phyloP scores from a whole-genome alignment of 64 coral and sea anemone genomes.

The Actinia tenebrosa region DNA sequence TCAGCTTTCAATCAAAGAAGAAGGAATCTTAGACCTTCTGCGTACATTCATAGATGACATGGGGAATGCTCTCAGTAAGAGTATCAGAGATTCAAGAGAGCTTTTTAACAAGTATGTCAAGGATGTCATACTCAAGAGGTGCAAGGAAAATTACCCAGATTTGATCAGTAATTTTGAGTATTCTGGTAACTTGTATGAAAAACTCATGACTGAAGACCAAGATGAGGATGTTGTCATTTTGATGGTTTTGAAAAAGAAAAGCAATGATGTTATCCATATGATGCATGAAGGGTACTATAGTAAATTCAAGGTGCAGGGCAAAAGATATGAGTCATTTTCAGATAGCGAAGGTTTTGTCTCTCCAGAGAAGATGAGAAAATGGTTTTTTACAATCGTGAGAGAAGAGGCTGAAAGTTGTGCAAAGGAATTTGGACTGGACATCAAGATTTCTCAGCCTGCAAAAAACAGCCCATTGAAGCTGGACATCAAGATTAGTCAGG shows the following conservation, averaged over 20 bases:
- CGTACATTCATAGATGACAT: slow-evolving; percentile 12
- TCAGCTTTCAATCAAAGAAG: not conserved
- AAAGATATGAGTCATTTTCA: slow-evolving; percentile 11
- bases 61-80: slow-evolving; percentile 19
- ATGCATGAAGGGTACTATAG: slow-evolving; percentile 9
- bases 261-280: not conserved
- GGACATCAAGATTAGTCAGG: not conserved
- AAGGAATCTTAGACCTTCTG: not conserved
- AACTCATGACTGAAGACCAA: not conserved
- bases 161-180: slow-evolving; percentile 41
- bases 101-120: slow-evolving; percentile 24
- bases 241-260: slow-evolving; percentile 25
- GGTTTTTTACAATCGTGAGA: slow-evolving; percentile 15
- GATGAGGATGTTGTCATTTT: slow-evolving; percentile 35
- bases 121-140: slow-evolving; percentile 28
- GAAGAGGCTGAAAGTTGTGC: not conserved
- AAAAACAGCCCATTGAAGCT: not conserved
- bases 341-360: slow-evolving; percentile 21
- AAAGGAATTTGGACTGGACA: not conserved
- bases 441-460: not conserved
- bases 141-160: slow-evolving; percentile 19
- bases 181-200: slow-evolving; percentile 47
- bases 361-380: slow-evolving; percentile 32
- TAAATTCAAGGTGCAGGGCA: slow-evolving; percentile 8
- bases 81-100: slow-evolving; percentile 27